Evolutionary conservation across 2,113 vertebrate genomes (phyloP).

Genomic region (Notarius quadriscutis): DNA sequence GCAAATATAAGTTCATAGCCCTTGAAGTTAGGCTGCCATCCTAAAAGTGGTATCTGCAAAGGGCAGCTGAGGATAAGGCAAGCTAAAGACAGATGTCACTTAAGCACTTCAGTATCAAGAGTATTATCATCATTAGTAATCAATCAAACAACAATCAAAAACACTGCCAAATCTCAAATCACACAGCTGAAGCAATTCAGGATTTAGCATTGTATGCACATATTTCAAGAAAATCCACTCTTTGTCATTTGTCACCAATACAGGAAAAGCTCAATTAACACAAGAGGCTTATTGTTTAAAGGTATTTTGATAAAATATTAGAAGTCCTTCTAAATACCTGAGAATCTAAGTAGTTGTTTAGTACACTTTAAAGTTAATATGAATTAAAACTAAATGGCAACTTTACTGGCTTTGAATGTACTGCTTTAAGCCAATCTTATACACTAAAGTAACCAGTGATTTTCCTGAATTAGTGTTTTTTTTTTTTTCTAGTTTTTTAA

Average conservation of each 20-base stretch:
- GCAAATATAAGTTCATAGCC: slow-evolving; percentile 23
- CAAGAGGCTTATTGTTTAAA: neutral
- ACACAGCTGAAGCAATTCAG: neutral
- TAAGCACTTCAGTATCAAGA: neutral
- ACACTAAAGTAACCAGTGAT: neutral
- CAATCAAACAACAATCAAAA: neutral
- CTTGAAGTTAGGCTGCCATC: slow-evolving; percentile 6
- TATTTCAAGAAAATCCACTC: neutral
- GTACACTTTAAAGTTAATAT: neutral
- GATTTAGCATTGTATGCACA: neutral
- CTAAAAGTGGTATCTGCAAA: slow-evolving; percentile 28
- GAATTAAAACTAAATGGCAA: neutral
- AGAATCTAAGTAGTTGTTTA: neutral
- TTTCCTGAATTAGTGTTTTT: neutral
- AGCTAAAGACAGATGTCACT: neutral
- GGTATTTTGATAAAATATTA: neutral
- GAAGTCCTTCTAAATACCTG: neutral
- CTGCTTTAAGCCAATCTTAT: neutral
- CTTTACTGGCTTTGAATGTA: neutral
- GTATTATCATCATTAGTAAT: neutral
- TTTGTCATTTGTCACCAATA: neutral
- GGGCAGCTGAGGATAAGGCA: slow-evolving; percentile 35
- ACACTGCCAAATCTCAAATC: neutral
- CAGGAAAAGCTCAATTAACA: neutral
- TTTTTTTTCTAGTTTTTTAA: too few species aligned